Evolutionary conservation across 2,888 invertebrate genomes (phyloP).

Genomic region (Malacosoma neustria): DNA sequence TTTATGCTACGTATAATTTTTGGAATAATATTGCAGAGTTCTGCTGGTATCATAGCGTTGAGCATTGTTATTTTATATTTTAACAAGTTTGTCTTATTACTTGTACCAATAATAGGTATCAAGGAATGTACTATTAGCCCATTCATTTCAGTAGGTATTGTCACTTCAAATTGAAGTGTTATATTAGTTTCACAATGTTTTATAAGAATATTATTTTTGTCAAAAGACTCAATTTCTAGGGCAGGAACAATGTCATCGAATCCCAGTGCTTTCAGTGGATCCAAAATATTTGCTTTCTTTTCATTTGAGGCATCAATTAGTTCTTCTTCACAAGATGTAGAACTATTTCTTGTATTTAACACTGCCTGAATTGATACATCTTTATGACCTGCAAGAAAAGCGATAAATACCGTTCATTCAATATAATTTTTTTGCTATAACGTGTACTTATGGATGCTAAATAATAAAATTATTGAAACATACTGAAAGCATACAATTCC

Average conservation of each 20-base stretch:
- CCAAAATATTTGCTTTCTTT: constrained; percentile 10
- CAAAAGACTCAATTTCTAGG: constrained; percentile 38
- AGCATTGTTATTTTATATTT: constrained; percentile 47
- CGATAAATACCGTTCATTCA: neutral
- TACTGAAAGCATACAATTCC: constrained; percentile 12
- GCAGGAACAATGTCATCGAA: constrained; percentile 33
- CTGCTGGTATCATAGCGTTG: constrained; percentile 52
- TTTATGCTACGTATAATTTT: constrained; percentile 34
- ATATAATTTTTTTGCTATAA: no score
- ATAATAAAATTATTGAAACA: constrained; percentile 5
- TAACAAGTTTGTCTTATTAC: constrained; percentile 34
- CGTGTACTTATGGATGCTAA: no score
- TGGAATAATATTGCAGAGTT: constrained; percentile 52
- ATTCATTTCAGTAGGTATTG: constrained; percentile 22
- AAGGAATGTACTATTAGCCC: constrained; percentile 23
- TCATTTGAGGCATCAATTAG: constrained; percentile 13
- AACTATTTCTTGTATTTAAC: constrained; percentile 5
- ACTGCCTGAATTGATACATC: constrained; percentile 33
- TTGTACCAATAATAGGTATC: constrained; percentile 25
- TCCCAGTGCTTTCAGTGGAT: constrained; percentile 23
- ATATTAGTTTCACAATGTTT: constrained; percentile 48
- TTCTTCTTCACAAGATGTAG: constrained; percentile 1
- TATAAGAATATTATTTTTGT: constrained; percentile 38
- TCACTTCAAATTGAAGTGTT: constrained; percentile 48
- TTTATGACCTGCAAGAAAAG: constrained; percentile 19